phyloP scores from a whole-genome alignment of 2,113 vertebrate genomes.

The Lutjanus erythropterus region DNA sequence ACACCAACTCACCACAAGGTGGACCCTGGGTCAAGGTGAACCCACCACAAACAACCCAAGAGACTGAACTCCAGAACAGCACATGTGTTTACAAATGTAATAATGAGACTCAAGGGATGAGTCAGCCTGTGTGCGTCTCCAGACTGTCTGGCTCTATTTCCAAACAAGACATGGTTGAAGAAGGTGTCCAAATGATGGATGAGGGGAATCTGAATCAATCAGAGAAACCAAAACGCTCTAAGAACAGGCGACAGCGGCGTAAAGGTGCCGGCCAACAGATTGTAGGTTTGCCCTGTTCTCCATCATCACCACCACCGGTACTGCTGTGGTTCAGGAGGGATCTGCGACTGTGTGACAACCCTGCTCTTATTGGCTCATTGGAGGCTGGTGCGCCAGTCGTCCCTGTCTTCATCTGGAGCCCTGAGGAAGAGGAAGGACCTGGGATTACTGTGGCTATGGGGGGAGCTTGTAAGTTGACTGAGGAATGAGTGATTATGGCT shows the following conservation, averaged over 20 bases:
- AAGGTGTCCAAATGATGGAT: conserved; percentile 4
- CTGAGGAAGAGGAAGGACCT: conserved; percentile 82
- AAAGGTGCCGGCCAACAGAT: conserved; percentile 56
- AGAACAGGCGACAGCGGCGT: conserved; percentile 68
- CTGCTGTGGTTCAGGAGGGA: conserved; percentile 84
- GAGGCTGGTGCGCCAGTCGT: conserved; percentile 80
- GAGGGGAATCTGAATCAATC: conserved; percentile 18
- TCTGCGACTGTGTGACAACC: conserved; percentile 82
- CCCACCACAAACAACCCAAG: background rate
- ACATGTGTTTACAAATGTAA: background rate
- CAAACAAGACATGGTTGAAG: background rate
- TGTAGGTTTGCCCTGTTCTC: conserved; percentile 65
- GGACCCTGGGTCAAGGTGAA: conserved; percentile 6
- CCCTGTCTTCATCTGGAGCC: conserved; percentile 82
- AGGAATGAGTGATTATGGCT: background rate
- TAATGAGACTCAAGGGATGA: background rate
- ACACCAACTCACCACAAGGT: background rate
- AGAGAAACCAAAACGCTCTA: conserved; percentile 64
- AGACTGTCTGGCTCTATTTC: background rate
- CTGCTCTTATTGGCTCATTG: conserved; percentile 76
- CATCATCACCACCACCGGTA: conserved; percentile 62
- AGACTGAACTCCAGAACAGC: conserved; percentile 26
- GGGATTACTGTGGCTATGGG: conserved; percentile 80
- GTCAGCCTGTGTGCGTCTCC: conserved; percentile 2
- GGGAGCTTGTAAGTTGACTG: conserved; percentile 77